phyloP scores from a whole-genome alignment of 2,888 invertebrate species.

The Odontomyia ornata region DNA sequence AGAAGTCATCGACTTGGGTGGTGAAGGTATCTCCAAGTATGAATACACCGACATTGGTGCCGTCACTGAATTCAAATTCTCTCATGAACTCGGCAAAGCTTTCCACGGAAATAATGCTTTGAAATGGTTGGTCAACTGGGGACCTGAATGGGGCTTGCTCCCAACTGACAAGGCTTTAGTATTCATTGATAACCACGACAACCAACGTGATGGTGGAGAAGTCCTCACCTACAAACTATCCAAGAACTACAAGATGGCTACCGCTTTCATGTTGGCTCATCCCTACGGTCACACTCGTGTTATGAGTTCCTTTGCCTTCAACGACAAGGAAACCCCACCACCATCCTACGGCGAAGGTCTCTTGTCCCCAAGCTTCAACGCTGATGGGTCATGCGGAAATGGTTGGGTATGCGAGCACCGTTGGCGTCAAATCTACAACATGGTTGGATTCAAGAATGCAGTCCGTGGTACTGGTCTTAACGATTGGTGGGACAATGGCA shows the following conservation, averaged over 20 bases:
- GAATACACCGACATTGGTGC: conserved; percentile 69
- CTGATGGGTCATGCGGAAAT: conserved; percentile 70
- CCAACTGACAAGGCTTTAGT: conserved; percentile 71
- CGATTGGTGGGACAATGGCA: conserved; percentile 84
- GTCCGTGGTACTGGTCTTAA: conserved; percentile 68
- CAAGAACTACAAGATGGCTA: too few relatives aligned
- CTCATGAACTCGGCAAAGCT: conserved; percentile 65
- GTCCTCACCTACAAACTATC: conserved; percentile 75
- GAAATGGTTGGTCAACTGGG: too few relatives aligned
- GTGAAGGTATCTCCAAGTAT: conserved; percentile 59
- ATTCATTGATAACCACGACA: too few relatives aligned
- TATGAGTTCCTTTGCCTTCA: conserved; percentile 86
- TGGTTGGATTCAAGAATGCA: conserved; percentile 74
- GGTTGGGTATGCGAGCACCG: too few relatives aligned
- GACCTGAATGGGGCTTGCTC: conserved; percentile 73
- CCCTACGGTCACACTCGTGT: conserved; percentile 81
- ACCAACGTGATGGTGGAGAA: conserved; percentile 78
- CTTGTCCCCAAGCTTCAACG: conserved; percentile 72
- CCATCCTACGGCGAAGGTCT: conserved; percentile 70
- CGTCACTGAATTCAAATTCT: conserved; percentile 79
- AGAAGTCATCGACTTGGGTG: conserved; percentile 76
- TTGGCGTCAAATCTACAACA: too few relatives aligned
- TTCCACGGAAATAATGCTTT: conserved; percentile 71
- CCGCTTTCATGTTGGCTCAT: conserved; percentile 88
- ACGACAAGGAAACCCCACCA: conserved; percentile 75